Base-by-base conservation (phyloP, 2,113 vertebrate genomes). In the Phyllopteryx taeniolatus region DNA sequence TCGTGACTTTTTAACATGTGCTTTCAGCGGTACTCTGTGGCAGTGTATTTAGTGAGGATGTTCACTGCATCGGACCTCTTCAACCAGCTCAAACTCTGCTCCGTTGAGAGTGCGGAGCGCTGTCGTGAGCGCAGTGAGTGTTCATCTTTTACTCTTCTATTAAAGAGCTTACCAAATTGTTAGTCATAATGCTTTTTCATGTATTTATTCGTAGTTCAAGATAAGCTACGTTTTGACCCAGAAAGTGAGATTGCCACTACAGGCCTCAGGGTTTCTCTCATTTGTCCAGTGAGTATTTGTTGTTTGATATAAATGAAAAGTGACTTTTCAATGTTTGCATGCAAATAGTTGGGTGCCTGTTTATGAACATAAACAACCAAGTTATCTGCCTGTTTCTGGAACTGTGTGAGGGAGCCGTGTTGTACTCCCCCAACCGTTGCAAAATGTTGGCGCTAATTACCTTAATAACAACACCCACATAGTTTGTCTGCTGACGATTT, bases 181-280 rank as follows among this genome's bases (percentile, higher is more conserved):
- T 14, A 10, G n/a, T 35, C 1, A 35, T 35, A 8, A 66, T 17
- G 9, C 14, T 39, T 5, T 60, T 72, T 27, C 71, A 22, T 63
- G 0, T 9, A 5, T 71, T 76, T 49, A 60, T 72, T 15, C 19
- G 20, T 70, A 99, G 98, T 99, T 72, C 96, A 96, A 78, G 97
- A 99, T 90, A 99, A 99, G 89, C 88, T 99, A 54, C 95, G 96
- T 15, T 93, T 97, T 83, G 98, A 99, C 78, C 98, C 98, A 0
- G 98, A 99, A 88, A 99, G 97, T 1, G 98, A 99, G 89, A 98
- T 99, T 0, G 96, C 98, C 14, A 99, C 98, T 78, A 99, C 98
- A 0, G 97, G 98, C 0, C 95, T 99, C 44, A 90, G 98, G 8
- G 97, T 99, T 20, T 99, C 98, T 47, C 95, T 99, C 15, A 98